Percentiles rank a stretch among this genome's conserved stretches.
Evolutionary conservation across 2,888 invertebrate species (phyloP).

Genomic region (Kuschelorhynchus macadamiae): DNA sequence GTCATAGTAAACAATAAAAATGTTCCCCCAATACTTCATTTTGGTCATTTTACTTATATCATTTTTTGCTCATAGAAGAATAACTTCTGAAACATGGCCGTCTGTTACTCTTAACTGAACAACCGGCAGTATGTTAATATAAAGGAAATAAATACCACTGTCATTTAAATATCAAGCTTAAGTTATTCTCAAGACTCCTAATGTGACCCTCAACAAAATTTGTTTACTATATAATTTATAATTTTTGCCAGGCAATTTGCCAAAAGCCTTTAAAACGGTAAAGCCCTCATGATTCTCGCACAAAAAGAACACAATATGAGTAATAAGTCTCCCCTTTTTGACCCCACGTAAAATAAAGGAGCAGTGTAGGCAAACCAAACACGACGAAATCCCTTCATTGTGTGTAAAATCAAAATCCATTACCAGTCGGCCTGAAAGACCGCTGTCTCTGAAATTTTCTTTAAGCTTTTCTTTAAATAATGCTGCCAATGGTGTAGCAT

Average conservation of each 20-base stretch:
- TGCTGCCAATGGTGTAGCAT: slow-evolving; percentile 36
- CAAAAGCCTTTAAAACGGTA: slow-evolving; percentile 5
- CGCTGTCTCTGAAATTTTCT: slow-evolving; percentile 59
- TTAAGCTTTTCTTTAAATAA: slow-evolving; percentile 63
- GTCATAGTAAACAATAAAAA: no score
- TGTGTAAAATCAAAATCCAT: slow-evolving; percentile 67
- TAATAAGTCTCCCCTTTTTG: slow-evolving; percentile 30
- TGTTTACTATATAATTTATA: not conserved
- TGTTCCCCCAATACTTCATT: no score
- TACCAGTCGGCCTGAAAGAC: slow-evolving; percentile 61
- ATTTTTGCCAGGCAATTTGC: slow-evolving; percentile 26
- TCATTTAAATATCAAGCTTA: no score
- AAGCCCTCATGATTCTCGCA: slow-evolving; percentile 26
- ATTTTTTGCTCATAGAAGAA: no score
- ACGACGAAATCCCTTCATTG: slow-evolving; percentile 60
- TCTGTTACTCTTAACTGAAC: no score
- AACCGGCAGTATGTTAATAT: no score
- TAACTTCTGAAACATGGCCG: no score
- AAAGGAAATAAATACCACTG: no score
- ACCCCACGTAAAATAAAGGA: slow-evolving; percentile 57
- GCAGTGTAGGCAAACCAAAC: slow-evolving; percentile 59
- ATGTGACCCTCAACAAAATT: no score
- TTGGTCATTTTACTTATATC: no score
- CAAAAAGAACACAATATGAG: slow-evolving; percentile 41
- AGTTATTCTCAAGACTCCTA: no score